Base-by-base conservation (phyloP, 2,797 vertebrate species). In the Hephaestus fuliginosus region DNA sequence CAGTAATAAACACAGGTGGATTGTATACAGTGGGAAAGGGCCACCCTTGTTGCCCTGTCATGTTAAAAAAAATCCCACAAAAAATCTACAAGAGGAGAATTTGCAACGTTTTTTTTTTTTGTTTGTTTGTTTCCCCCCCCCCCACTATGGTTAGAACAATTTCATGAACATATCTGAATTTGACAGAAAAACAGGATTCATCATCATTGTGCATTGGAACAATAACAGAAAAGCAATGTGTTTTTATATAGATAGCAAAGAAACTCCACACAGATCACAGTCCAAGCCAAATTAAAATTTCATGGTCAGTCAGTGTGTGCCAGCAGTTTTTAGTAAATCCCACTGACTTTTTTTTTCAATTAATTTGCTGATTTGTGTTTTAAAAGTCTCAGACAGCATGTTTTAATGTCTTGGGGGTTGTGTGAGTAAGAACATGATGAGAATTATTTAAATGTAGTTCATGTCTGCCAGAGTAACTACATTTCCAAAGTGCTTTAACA, bases 391-490 rank as follows among this genome's bases (percentile, higher is more conserved):
- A 28, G 49, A 25, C 41, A 56, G 57, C 60, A 5, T 61, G 18
- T 78, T 79, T 39, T 36, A 43, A 64, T 81, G 30, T 56, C 39
- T 62, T 51, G 3, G 39, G 44, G 62, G 14, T 65, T 72, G 12
- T 80, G 53, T 65, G 62, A 67, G 46, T 62, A 51, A 51, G 28
- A 74, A 49, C 61, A 72, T 61, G 44, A 72, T 63, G 41, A 57
- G 6, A 71, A 65, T 78, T 48, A 52, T 71, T 74, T 67, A 76
- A 78, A 85, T 52, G 43, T 57, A 48, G 36, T 65, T 43, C n/a
- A 80, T 66, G 61, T 81, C 66, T 76, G 43, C 65, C 58, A 46
- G 52, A 71, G n/a, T 39, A 49, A 61, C 44, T 56, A 17, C 33
- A 33, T 80, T 65, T 63, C 20, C 44, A 52, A 72, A 74, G 53